Conservation (phyloP, 1,140 invertebrate genomes). For the Popillia japonica region DNA sequence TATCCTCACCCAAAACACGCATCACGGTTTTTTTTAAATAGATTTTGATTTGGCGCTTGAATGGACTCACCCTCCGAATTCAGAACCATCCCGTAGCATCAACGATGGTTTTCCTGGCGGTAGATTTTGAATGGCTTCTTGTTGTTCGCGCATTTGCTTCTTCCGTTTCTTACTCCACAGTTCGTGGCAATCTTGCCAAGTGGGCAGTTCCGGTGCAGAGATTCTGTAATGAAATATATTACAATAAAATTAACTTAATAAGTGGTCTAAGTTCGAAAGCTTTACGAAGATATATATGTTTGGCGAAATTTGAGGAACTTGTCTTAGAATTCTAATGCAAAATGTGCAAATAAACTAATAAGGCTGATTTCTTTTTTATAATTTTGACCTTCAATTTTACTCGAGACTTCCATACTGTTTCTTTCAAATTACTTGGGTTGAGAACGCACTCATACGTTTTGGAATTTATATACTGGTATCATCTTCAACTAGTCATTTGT, state of each 20-base stretch:
- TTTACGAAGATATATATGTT: no score
- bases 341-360: no score
- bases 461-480: no score
- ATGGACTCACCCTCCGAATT: constrained; percentile 67
- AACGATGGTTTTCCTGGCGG: constrained; percentile 59
- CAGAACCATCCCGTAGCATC: constrained; percentile 56
- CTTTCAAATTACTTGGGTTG: no score
- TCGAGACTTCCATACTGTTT: no score
- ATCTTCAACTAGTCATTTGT: no score
- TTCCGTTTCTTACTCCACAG: constrained; percentile 96
- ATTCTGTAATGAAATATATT: constrained; percentile 66
- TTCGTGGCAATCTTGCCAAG: constrained; percentile 99
- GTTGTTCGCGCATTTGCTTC: constrained; percentile 80
- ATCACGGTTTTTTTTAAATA: constrained; percentile 4
- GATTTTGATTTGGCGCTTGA: constrained; percentile 21
- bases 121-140: constrained; percentile 66
- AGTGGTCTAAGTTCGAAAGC: no score
- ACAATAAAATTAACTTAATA: not conserved
- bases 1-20: not conserved
- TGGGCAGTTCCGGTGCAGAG: constrained; percentile 84
- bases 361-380: no score
- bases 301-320: no score
- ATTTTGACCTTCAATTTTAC: no score
- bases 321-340: no score
- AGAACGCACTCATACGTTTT: no score